These are phyloP conservation scores for Doris montereyensis DNA, from an alignment of 2,888 invertebrate genomes.

Conservation along the genomic window DNA sequence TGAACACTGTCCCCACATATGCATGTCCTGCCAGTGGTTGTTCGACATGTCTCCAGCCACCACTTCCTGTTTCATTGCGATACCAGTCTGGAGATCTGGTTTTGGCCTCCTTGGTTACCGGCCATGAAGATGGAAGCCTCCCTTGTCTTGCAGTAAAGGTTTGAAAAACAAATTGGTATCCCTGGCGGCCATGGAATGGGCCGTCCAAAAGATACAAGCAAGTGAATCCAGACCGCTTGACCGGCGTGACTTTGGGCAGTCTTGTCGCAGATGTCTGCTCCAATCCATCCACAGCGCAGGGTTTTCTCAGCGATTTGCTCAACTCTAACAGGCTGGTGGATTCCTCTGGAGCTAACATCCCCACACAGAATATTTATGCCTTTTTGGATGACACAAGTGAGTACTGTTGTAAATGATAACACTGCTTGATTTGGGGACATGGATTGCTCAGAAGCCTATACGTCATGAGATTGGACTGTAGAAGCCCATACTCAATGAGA, in stretches of 20 bases:
- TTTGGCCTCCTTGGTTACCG: slow-evolving; percentile 57
- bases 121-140: slow-evolving; percentile 52
- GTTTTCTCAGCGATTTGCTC: slow-evolving; percentile 57
- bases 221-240: slow-evolving; percentile 45
- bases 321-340: slow-evolving; percentile 53
- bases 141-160: slow-evolving; percentile 55
- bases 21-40: slow-evolving; percentile 57
- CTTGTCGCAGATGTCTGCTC: slow-evolving; percentile 60
- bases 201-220: slow-evolving; percentile 45
- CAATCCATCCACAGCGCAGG: slow-evolving; percentile 49
- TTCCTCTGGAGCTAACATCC: slow-evolving; percentile 51
- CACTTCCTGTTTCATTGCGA: slow-evolving; percentile 43
- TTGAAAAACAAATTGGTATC: slow-evolving; percentile 48
- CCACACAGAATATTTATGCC: slow-evolving; percentile 51
- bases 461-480: too few species aligned
- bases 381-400: slow-evolving; percentile 51
- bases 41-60: slow-evolving; percentile 53
- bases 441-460: too few species aligned
- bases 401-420: slow-evolving; percentile 1
- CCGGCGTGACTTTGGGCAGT: slow-evolving; percentile 55
- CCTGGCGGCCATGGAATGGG: slow-evolving; percentile 62
- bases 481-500: too few species aligned
- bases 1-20: slow-evolving; percentile 43
- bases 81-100: slow-evolving; percentile 59
- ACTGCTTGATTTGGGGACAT: too few species aligned